Evolutionary conservation across 1,140 invertebrate genomes (phyloP).

Genomic region (Hypothenemus hampei): DNA sequence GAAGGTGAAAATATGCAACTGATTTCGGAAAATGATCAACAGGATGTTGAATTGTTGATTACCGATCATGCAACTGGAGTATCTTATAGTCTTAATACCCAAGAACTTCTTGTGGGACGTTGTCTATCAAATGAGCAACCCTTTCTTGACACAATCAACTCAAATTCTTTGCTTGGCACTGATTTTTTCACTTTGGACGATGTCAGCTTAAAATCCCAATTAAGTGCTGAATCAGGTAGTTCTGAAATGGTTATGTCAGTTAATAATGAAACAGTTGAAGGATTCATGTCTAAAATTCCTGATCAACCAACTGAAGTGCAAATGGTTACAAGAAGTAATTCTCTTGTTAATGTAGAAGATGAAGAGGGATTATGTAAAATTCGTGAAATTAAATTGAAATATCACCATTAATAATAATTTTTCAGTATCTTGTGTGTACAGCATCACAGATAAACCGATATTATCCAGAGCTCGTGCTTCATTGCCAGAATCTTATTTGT

Average conservation of each 20-base stretch:
- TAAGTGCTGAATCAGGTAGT: no score
- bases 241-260: neutral
- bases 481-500: slow-evolving; percentile 62
- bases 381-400: slow-evolving; percentile 2
- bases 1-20: slow-evolving; percentile 15
- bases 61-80: slow-evolving; percentile 44
- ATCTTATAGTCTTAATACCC: slow-evolving; percentile 39
- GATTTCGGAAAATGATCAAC: slow-evolving; percentile 32
- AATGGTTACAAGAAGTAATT: slow-evolving; percentile 27
- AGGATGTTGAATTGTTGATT: slow-evolving; percentile 42
- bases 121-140: slow-evolving; percentile 40
- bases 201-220: slow-evolving; percentile 38
- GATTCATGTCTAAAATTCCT: neutral
- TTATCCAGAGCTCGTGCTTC: slow-evolving; percentile 67
- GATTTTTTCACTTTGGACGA: slow-evolving; percentile 40
- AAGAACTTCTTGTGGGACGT: slow-evolving; percentile 39
- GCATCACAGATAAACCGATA: slow-evolving; percentile 68
- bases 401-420: slow-evolving; percentile 17
- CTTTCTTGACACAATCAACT: slow-evolving; percentile 35
- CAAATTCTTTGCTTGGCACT: slow-evolving; percentile 37
- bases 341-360: slow-evolving; percentile 23
- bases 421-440: slow-evolving; percentile 51
- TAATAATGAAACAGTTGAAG: neutral
- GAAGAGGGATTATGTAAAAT: slow-evolving; percentile 37
- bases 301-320: slow-evolving; percentile 1